Percentiles rank a stretch among this genome's conserved stretches.
Conservation (phyloP, 2,113 vertebrate species). For the Ammodytes marinus region DNA sequence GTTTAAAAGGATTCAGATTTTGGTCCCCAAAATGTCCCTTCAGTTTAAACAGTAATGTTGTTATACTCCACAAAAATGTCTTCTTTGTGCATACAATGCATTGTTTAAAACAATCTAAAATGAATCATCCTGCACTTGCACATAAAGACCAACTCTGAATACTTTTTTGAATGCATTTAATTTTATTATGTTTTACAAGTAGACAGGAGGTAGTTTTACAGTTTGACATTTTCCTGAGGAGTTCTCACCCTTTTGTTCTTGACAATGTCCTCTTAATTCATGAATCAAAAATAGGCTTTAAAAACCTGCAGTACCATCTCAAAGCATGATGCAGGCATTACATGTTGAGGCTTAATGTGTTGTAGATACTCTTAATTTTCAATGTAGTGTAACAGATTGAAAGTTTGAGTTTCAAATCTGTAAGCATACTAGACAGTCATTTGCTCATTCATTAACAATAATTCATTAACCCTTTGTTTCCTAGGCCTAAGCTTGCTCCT, state of each 20-base stretch:
- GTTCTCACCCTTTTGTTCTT: not conserved
- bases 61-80: not conserved
- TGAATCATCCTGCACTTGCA: not conserved
- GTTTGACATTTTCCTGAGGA: not conserved
- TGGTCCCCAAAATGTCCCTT: not conserved
- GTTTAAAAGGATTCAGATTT: not conserved
- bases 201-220: not conserved
- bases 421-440: not conserved
- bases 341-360: not conserved
- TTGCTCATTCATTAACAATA: not conserved
- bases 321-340: not conserved
- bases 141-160: not conserved
- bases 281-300: not conserved
- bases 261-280: not conserved
- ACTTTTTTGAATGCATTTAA: not conserved
- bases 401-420: not conserved
- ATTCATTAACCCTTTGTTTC: not conserved
- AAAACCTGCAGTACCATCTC: not conserved
- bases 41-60: not conserved
- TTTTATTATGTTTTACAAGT: conserved; percentile 27
- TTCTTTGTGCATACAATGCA: not conserved
- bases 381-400: not conserved
- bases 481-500: not conserved
- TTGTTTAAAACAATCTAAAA: not conserved
- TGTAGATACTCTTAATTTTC: not conserved